A percentile compares a stretch with the other conserved stretches of the same genome.
phyloP scores from a whole-genome alignment of 2,888 invertebrate species.

The Teleiodes luculella region DNA sequence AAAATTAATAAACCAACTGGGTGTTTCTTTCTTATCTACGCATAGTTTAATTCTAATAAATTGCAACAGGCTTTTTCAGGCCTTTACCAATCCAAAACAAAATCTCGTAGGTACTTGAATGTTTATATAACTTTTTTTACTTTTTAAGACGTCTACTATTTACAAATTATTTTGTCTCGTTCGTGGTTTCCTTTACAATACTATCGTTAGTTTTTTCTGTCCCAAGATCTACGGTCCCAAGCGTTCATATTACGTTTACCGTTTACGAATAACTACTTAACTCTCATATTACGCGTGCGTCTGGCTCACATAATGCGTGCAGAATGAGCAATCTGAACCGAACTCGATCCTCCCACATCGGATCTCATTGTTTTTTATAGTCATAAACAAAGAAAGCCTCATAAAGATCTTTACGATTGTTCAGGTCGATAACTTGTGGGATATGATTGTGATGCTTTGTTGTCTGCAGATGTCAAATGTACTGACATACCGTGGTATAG shows the following conservation, averaged over 20 bases:
- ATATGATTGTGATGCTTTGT: not conserved
- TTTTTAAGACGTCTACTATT: too few relatives aligned
- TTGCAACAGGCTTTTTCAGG: too few relatives aligned
- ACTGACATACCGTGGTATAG: too few relatives aligned
- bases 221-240: too few relatives aligned
- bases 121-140: too few relatives aligned
- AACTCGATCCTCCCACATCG: not conserved
- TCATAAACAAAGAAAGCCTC: not conserved
- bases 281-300: constrained; percentile 33
- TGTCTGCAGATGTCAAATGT: not conserved
- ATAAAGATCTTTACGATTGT: not conserved
- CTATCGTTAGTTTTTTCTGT: not conserved
- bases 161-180: too few relatives aligned
- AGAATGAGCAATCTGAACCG: not conserved
- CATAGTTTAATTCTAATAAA: too few relatives aligned
- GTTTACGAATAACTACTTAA: not conserved
- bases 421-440: not conserved
- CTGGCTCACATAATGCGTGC: constrained; percentile 15
- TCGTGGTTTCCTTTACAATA: too few relatives aligned
- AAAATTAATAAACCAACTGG: too few relatives aligned
- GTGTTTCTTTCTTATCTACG: too few relatives aligned
- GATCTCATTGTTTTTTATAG: not conserved
- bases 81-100: too few relatives aligned
- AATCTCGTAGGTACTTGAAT: too few relatives aligned
- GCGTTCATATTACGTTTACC: not conserved